phyloP scores from a whole-genome alignment of 2,797 vertebrate species.

The Erethizon dorsatum region DNA sequence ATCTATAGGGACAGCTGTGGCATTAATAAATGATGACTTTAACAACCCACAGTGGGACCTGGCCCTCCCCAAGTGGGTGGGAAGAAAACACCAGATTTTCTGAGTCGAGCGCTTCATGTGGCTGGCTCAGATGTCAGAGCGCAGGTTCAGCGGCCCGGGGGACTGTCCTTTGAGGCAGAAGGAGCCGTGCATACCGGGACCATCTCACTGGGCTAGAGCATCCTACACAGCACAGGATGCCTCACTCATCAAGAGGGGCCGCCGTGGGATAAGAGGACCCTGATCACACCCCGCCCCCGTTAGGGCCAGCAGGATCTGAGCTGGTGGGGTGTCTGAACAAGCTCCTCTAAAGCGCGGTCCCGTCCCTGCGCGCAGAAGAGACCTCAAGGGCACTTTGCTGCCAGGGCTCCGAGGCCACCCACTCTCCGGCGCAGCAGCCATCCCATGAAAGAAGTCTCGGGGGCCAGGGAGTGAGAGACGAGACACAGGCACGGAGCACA shows the following conservation, averaged over 20 bases:
- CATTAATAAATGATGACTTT: constrained; percentile 70
- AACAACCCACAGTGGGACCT: neutral
- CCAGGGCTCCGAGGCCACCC: neutral
- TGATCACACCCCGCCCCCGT: too few relatives aligned
- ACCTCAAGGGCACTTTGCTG: neutral
- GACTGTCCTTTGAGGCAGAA: neutral
- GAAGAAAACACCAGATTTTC: constrained; percentile 23
- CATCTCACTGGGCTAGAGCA: neutral
- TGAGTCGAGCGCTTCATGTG: rapidly evolving
- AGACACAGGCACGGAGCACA: neutral
- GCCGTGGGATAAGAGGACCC: neutral
- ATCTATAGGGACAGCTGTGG: constrained; percentile 47
- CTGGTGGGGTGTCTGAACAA: neutral
- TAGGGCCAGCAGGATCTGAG: neutral
- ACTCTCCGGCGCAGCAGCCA: neutral
- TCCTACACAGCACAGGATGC: neutral
- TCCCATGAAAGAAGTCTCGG: neutral
- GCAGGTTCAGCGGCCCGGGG: neutral
- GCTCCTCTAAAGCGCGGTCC: neutral
- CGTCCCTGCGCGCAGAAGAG: neutral
- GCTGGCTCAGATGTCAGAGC: neutral
- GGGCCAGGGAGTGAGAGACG: neutral
- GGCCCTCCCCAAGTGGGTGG: neutral
- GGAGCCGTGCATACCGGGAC: neutral
- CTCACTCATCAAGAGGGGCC: neutral